A percentile compares a stretch with the other conserved stretches of the same genome.
Conservation (phyloP, 37 sponge, comb jelly and placozoan genomes). For the Oscarella lobularis region DNA sequence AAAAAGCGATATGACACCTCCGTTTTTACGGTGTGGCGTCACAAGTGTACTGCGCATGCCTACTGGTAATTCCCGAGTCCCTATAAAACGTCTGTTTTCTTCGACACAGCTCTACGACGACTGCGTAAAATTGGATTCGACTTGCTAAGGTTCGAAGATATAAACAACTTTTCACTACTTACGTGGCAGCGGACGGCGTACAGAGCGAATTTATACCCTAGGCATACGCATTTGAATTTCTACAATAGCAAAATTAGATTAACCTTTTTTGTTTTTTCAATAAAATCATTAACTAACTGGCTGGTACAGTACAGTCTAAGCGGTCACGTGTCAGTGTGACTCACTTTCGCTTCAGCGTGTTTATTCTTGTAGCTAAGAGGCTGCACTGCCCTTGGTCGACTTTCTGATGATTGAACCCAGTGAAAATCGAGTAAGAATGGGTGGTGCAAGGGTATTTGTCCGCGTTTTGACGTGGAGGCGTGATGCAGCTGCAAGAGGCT, state of each 20-base stretch:
- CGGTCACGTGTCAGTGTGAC: neutral
- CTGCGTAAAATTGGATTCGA: neutral
- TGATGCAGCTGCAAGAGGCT: too few species aligned
- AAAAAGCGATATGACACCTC: neutral
- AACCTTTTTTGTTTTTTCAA: neutral
- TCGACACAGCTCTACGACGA: neutral
- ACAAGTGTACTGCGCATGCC: neutral
- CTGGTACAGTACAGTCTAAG: neutral
- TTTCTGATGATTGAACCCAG: too few species aligned
- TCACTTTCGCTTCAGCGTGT: neutral
- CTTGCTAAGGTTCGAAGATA: too few species aligned
- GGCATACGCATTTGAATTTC: too few species aligned
- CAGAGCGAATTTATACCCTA: too few species aligned
- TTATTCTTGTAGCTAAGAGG: neutral
- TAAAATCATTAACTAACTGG: neutral
- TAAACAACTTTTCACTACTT: too few species aligned
- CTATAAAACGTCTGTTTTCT: neutral
- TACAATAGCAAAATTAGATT: too few species aligned
- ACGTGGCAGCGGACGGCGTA: too few species aligned
- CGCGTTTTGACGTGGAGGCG: too few species aligned
- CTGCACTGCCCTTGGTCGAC: neutral
- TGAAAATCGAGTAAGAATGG: too few species aligned
- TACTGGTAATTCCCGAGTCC: neutral
- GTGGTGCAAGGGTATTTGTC: too few species aligned
- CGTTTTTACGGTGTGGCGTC: neutral